A percentile compares a stretch with the other conserved stretches of the same genome.
phyloP scores from a whole-genome alignment of 2,888 invertebrate genomes.

The Drosophila imparisetae region DNA sequence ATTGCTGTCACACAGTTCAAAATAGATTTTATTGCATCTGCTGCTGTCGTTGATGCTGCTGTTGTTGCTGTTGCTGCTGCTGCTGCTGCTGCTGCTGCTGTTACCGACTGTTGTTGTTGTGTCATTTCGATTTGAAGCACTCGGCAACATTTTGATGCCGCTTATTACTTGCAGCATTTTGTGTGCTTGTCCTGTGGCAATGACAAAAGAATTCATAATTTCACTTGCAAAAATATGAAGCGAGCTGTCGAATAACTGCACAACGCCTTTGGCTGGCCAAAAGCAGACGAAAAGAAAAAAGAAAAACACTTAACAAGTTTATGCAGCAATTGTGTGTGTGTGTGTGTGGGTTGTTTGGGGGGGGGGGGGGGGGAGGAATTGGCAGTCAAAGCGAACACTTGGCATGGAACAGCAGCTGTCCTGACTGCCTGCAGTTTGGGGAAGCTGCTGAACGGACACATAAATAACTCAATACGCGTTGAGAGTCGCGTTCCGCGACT shows the following conservation, averaged over 20 bases:
- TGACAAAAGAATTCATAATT: conserved; percentile 56
- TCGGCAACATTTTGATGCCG: conserved; percentile 37
- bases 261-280: conserved; percentile 35
- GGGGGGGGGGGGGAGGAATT: not conserved
- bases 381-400: not conserved
- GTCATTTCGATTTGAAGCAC: conserved; percentile 22
- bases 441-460: conserved; percentile 37
- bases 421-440: not conserved
- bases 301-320: conserved; percentile 64
- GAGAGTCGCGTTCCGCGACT: conserved; percentile 52
- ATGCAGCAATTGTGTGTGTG: conserved; percentile 41
- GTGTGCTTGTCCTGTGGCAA: conserved; percentile 23
- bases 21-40: conserved; percentile 44
- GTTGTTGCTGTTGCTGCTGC: not conserved
- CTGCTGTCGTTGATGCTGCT: not conserved
- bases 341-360: not conserved
- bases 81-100: conserved; percentile 7
- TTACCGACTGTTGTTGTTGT: conserved; percentile 9
- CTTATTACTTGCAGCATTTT: conserved; percentile 59
- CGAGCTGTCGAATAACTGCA: conserved; percentile 39
- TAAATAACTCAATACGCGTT: conserved; percentile 67
- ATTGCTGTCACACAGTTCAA: conserved; percentile 17
- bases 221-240: conserved; percentile 40
- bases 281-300: conserved; percentile 34
- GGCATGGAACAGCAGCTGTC: not conserved